phyloP scores from a whole-genome alignment of 2,888 invertebrate species.

The Sphaerophoria rueppellii region DNA sequence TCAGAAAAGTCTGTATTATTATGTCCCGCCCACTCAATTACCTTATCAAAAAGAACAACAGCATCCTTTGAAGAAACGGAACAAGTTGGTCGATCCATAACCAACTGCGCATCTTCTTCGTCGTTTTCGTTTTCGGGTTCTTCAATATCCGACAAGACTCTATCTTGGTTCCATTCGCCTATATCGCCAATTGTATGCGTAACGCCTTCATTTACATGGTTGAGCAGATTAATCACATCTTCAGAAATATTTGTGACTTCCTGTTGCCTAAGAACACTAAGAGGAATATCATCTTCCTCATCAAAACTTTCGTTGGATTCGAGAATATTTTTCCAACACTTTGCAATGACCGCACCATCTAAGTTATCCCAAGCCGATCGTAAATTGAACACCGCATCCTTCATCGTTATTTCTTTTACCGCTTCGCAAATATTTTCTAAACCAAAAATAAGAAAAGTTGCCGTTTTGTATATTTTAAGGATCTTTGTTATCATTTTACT shows the following conservation, averaged over 20 bases:
- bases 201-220: conserved; percentile 13
- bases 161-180: too few species aligned
- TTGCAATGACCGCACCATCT: conserved; percentile 10
- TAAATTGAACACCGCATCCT: conserved; percentile 9
- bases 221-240: conserved; percentile 30
- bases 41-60: conserved; percentile 20
- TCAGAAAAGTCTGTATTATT: conserved; percentile 9
- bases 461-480: conserved; percentile 2
- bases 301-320: conserved; percentile 10
- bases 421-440: conserved; percentile 40
- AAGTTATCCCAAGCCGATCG: conserved; percentile 42
- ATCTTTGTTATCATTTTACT: conserved; percentile 21
- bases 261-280: conserved; percentile 22
- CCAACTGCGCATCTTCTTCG: not conserved
- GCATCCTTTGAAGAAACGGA: conserved; percentile 19
- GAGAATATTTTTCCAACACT: conserved; percentile 27
- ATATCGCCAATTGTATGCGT: conserved; percentile 1
- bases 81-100: conserved; percentile 5
- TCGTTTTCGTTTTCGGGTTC: too few species aligned
- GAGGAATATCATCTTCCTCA: conserved; percentile 4
- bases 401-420: conserved; percentile 35
- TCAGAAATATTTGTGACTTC: conserved; percentile 15
- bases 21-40: conserved; percentile 9
- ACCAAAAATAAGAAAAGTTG: not conserved
- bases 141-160: too few species aligned